Evolutionary conservation across 2,888 invertebrate genomes (phyloP).

Genomic region (Noctua janthe): DNA sequence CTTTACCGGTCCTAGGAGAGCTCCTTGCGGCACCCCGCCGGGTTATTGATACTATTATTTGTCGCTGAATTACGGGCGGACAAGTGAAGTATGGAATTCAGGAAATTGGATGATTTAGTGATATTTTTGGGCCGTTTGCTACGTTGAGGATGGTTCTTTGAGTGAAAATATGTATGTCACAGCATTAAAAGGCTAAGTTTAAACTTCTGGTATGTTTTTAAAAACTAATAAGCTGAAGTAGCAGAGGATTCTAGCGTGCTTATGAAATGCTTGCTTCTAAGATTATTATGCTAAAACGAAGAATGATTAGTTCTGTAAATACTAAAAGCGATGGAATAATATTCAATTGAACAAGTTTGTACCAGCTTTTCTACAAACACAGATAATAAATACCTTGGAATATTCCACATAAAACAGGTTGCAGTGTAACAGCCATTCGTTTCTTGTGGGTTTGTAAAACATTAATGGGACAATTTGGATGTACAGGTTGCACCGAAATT

Average conservation of each 20-base stretch:
- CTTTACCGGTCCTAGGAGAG: constrained; percentile 65
- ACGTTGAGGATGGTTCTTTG: constrained; percentile 8
- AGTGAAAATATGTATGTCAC: constrained; percentile 6
- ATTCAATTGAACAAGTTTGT: background rate
- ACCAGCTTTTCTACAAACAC: background rate
- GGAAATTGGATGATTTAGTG: constrained; percentile 48
- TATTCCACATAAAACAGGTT: background rate
- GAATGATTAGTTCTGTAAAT: background rate
- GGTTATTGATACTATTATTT: constrained; percentile 64
- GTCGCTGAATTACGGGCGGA: constrained; percentile 55
- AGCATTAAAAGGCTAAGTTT: background rate
- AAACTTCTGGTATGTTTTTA: background rate
- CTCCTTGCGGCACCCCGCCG: constrained; percentile 61
- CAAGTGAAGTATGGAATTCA: constrained; percentile 53
- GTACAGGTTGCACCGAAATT: too few relatives aligned
- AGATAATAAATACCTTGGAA: background rate
- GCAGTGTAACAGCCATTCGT: too few relatives aligned
- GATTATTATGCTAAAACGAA: background rate
- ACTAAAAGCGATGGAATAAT: background rate
- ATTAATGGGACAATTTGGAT: background rate
- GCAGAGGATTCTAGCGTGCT: background rate
- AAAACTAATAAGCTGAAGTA: background rate
- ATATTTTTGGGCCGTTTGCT: constrained; percentile 20
- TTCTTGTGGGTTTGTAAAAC: background rate
- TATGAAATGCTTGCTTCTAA: background rate